Percentiles rank a stretch among this genome's conserved stretches.
These are phyloP conservation scores for Gallinago media DNA, from an alignment of 2,113 vertebrate genomes.

Conservation along the genomic window DNA sequence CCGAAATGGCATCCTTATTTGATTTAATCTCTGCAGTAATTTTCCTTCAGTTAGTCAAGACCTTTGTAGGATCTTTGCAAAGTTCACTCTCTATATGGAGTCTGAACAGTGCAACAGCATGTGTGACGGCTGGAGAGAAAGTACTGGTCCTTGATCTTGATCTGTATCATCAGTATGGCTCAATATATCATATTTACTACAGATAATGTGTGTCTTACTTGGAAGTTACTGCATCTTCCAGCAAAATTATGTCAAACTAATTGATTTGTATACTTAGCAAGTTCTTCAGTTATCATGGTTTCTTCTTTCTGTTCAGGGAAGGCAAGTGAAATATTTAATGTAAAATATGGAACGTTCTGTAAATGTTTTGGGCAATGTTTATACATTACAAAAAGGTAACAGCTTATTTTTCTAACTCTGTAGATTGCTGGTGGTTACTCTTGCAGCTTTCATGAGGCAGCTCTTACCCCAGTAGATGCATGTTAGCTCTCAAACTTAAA, in stretches of 20 bases:
- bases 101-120: not conserved
- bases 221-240: not conserved
- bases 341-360: not conserved
- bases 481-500: not conserved
- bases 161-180: not conserved
- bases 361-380: not conserved
- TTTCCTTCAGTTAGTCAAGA: not conserved
- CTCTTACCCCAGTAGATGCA: not conserved
- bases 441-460: not conserved
- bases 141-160: not conserved
- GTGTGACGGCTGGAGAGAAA: not conserved
- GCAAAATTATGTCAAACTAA: not conserved
- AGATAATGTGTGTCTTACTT: not conserved
- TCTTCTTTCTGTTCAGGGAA: not conserved
- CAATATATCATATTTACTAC: fast-evolving
- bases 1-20: not conserved
- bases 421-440: not conserved
- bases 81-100: not conserved
- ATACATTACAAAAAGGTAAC: not conserved
- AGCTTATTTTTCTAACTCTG: not conserved
- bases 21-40: not conserved
- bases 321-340: not conserved
- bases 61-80: not conserved
- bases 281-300: not conserved
- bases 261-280: not conserved